Conservation (phyloP, 1,140 invertebrate species). For the Bactericera cockerelli region DNA sequence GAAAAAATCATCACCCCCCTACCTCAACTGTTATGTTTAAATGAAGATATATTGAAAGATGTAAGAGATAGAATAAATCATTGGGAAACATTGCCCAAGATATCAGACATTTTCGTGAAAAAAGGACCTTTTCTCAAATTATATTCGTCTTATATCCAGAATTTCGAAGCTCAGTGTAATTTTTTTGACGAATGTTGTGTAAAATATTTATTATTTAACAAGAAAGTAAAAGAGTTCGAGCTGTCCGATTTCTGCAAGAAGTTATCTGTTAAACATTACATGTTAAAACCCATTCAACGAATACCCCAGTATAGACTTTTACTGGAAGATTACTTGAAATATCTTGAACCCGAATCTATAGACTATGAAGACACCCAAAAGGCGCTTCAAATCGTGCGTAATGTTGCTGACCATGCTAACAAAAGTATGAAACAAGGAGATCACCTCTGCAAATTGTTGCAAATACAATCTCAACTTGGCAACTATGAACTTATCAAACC, state of each 20-base stretch:
- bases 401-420: conserved; percentile 60
- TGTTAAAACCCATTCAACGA: conserved; percentile 61
- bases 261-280: conserved; percentile 49
- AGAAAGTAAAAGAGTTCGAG: conserved; percentile 49
- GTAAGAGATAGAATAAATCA: conserved; percentile 41
- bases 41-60: conserved; percentile 48
- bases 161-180: conserved; percentile 46
- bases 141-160: conserved; percentile 52
- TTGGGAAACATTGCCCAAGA: conserved; percentile 41
- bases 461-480: conserved; percentile 38
- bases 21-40: conserved; percentile 40
- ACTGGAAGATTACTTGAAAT: conserved; percentile 46
- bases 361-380: conserved; percentile 49
- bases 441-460: conserved; percentile 37
- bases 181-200: conserved; percentile 42
- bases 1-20: conserved; percentile 42
- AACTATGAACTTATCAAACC: conserved; percentile 51
- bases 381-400: conserved; percentile 50
- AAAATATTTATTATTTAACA: conserved; percentile 43
- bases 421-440: conserved; percentile 46
- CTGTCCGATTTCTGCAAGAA: conserved; percentile 42
- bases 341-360: conserved; percentile 37
- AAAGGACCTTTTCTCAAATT: conserved; percentile 61
- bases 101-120: conserved; percentile 58
- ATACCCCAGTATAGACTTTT: conserved; percentile 52